Conservation (phyloP, 1,140 invertebrate genomes). For the Aphidius ervi region DNA sequence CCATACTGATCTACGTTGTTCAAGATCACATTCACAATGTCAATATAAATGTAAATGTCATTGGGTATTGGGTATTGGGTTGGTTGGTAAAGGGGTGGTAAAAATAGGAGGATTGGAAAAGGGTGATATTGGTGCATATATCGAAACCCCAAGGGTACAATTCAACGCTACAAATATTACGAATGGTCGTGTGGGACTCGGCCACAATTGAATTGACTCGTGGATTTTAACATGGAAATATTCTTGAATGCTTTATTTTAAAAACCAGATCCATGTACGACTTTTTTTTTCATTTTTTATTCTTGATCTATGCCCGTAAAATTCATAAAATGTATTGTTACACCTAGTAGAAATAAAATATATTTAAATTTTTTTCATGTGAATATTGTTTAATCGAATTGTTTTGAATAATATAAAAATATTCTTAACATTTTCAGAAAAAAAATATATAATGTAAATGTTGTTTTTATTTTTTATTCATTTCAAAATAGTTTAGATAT, state of each 20-base stretch:
- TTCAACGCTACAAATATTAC: conserved; percentile 43
- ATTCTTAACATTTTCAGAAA: too few species aligned
- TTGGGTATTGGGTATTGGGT: conserved; percentile 31
- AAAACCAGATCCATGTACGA: too few species aligned
- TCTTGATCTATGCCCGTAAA: too few species aligned
- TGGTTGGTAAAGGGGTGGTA: neutral
- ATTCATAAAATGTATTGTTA: too few species aligned
- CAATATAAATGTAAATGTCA: conserved; percentile 52
- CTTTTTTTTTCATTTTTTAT: too few species aligned
- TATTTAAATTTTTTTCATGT: too few species aligned
- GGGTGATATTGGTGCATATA: conserved; percentile 30
- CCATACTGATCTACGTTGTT: conserved; percentile 29
- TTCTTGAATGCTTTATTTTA: neutral
- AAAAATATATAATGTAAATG: too few species aligned
- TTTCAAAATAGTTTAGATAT: too few species aligned
- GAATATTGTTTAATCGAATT: too few species aligned
- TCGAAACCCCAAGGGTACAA: conserved; percentile 38
- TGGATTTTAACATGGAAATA: conserved; percentile 43
- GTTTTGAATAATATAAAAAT: too few species aligned
- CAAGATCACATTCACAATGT: conserved; percentile 42
- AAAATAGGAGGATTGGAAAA: neutral
- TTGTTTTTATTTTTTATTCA: too few species aligned
- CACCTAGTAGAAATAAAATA: too few species aligned
- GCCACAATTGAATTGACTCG: conserved; percentile 44
- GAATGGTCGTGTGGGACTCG: conserved; percentile 34